Conservation (phyloP, 2,888 invertebrate genomes). For the Agrotis puta region DNA sequence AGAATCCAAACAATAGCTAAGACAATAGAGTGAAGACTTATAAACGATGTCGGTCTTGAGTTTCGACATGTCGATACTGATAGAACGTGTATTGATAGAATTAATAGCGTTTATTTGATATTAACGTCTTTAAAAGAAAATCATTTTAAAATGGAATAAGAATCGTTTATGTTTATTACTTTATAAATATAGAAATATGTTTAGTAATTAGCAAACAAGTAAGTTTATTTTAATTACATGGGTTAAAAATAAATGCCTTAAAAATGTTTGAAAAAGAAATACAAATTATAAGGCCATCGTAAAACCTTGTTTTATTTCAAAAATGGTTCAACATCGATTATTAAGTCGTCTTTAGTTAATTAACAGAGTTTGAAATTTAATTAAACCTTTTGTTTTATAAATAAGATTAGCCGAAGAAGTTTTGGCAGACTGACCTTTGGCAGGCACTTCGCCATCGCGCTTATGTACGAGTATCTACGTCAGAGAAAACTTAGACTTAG, state of each 20-base stretch:
- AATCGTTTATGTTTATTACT: not conserved
- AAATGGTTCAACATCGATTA: slow-evolving; percentile 68
- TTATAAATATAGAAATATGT: not conserved
- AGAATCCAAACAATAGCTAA: slow-evolving; percentile 72
- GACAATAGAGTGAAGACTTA: slow-evolving; percentile 73
- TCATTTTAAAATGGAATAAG: not conserved
- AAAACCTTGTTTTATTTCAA: slow-evolving; percentile 24
- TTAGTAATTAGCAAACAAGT: not conserved
- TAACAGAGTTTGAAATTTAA: slow-evolving; percentile 81
- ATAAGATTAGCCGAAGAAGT: slow-evolving; percentile 81
- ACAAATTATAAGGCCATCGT: not conserved
- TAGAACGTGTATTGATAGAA: slow-evolving; percentile 26
- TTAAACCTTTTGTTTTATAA: slow-evolving; percentile 81
- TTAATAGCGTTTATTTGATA: too few species aligned
- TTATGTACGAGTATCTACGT: slow-evolving; percentile 44
- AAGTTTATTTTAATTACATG: not conserved
- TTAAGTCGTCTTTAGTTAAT: slow-evolving; percentile 77
- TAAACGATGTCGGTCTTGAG: slow-evolving; percentile 68
- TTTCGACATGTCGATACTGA: slow-evolving; percentile 65
- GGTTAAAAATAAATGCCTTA: not conserved
- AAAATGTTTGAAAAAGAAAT: not conserved
- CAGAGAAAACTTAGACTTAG: slow-evolving; percentile 64
- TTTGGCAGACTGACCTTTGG: slow-evolving; percentile 76
- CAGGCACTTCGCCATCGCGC: slow-evolving; percentile 58
- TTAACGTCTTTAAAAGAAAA: too few species aligned